Base-by-base conservation (phyloP, 2,888 invertebrate genomes). In the Hydroisotoma schaefferi region DNA sequence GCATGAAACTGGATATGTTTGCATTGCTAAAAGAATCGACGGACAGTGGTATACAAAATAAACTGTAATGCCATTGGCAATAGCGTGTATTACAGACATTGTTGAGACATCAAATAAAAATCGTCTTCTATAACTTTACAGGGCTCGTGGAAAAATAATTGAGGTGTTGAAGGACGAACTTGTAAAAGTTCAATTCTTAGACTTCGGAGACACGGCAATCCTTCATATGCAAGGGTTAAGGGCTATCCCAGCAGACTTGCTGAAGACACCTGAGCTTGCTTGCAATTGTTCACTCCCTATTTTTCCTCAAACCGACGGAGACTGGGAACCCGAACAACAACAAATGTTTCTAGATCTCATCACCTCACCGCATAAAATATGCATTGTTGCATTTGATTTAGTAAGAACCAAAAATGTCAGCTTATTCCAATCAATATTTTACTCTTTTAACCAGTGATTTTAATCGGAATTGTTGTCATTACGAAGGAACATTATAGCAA, bases 201-300 rank as follows among this genome's bases (percentile, higher is more conserved):
- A 49, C 20, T 49, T 49, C 29, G 49, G 49, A 49, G 49, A 49
- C n/a, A 26, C 29, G 10, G 29, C 15, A 5, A 29, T 8, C 12
- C 15, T 27, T 15, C 29, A 4, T 23, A 15, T 28, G 10, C 5
- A n/a, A 5, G 3, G 25, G 3, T 20, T 49, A 18, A 26, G 25
- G 18, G 4, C 5, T 4, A 10, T 49, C 18, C 49, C 49, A 15
- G 6, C n/a, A n/a, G 28, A 49, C 27, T 15, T 28, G 4, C 20
- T 49, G 12, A 10, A 20, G 5, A 28, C 29, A 4, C 49, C 49
- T n/a, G 12, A 49, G 20, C 25, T 49, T 25, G 49, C 49, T 6
- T 49, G 5, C 25, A 20, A 25, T 3, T 49, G 49, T 25, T 28
- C 28, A 10, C 26, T 49, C 4, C 49, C 49, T 28, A 20, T 49